Conservation (phyloP, 2,888 invertebrate species). For the Drosophila eohydei region DNA sequence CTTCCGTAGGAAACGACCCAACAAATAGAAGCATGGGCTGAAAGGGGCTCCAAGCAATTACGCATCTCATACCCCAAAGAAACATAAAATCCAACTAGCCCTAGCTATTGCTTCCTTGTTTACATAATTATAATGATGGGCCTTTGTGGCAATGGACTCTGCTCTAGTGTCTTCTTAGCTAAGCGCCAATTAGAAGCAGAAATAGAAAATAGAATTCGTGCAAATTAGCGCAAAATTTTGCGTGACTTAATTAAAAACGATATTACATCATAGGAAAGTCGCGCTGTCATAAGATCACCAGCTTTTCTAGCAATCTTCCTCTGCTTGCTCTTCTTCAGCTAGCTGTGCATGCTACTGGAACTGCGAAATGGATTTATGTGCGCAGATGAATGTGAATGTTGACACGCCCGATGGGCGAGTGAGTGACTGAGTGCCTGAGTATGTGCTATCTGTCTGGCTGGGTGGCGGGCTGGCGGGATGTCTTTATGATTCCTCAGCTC, state of each 20-base stretch:
- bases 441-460: slow-evolving; percentile 38
- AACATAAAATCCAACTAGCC: slow-evolving; percentile 27
- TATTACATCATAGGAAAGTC: slow-evolving; percentile 75
- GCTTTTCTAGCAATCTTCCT: slow-evolving; percentile 32
- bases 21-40: slow-evolving; percentile 36
- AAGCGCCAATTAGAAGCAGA: slow-evolving; percentile 62
- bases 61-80: slow-evolving; percentile 38
- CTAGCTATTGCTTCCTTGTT: slow-evolving; percentile 54
- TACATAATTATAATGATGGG: slow-evolving; percentile 58
- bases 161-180: background rate
- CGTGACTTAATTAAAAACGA: slow-evolving; percentile 75
- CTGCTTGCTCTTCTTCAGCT: background rate
- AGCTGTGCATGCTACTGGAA: slow-evolving; percentile 65
- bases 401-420: slow-evolving; percentile 58
- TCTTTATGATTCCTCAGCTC: slow-evolving; percentile 45
- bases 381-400: slow-evolving; percentile 37
- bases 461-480: slow-evolving; percentile 23
- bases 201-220: slow-evolving; percentile 54
- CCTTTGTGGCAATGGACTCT: slow-evolving; percentile 37
- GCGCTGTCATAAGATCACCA: slow-evolving; percentile 46
- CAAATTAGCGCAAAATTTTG: slow-evolving; percentile 74
- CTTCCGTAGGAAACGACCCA: slow-evolving; percentile 54
- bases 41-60: slow-evolving; percentile 39
- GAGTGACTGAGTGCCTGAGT: slow-evolving; percentile 8
- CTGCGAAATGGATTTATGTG: slow-evolving; percentile 51